Percentiles rank a stretch among this genome's conserved stretches.
Conservation (phyloP, 2,888 invertebrate genomes). For the Drosophila nigricruria region DNA sequence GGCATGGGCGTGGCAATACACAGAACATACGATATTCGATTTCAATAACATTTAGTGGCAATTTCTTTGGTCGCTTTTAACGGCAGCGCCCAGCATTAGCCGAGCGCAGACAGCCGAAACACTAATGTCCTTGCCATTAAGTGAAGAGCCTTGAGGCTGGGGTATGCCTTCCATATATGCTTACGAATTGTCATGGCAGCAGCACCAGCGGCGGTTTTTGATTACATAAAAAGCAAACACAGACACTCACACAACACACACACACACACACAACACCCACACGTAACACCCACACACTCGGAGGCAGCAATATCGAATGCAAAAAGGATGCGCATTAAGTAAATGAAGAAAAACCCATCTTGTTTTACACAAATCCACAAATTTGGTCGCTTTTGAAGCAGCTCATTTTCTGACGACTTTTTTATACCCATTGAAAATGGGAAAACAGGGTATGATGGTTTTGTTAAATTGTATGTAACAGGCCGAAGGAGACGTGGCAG, state of each 20-base stretch:
- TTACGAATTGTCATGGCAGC: constrained; percentile 30
- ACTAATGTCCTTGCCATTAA: constrained; percentile 57
- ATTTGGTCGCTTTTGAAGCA: constrained; percentile 24
- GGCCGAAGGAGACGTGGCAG: too few species aligned
- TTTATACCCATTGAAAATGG: too few species aligned
- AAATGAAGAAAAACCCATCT: constrained; percentile 35
- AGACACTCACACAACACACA: not conserved
- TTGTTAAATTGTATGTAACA: too few species aligned
- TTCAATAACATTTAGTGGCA: constrained; percentile 79
- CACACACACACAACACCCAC: not conserved
- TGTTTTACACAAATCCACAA: constrained; percentile 16
- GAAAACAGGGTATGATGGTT: too few species aligned
- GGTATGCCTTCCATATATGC: constrained; percentile 1
- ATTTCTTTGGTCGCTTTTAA: constrained; percentile 45
- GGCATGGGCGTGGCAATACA: not conserved
- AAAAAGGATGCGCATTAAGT: constrained; percentile 52
- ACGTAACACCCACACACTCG: not conserved
- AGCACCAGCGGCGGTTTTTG: constrained; percentile 31
- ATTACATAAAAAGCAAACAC: constrained; percentile 39
- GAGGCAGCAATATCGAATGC: constrained; percentile 25
- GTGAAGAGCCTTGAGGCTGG: constrained; percentile 19
- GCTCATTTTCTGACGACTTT: constrained; percentile 1
- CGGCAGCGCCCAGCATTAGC: constrained; percentile 42
- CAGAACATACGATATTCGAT: constrained; percentile 56
- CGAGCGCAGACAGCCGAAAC: constrained; percentile 36